These are phyloP conservation scores for Bambusicola thoracicus DNA, from an alignment of 2,113 vertebrate species.

Conservation along the genomic window DNA sequence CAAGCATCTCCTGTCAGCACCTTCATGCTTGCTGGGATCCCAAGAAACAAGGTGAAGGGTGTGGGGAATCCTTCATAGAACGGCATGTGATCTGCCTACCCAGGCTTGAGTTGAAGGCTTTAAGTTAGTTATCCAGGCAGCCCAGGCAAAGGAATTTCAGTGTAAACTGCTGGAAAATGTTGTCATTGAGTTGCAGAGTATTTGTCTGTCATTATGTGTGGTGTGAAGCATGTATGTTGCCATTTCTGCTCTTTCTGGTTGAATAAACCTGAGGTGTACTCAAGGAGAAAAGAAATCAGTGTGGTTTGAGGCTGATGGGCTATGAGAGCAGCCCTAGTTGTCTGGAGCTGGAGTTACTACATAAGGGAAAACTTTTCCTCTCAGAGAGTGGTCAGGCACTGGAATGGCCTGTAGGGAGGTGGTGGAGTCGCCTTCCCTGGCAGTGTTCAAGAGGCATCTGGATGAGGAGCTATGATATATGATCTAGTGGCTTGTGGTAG, in stretches of 20 bases:
- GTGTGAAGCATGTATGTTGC: neutral
- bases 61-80: neutral
- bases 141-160: neutral
- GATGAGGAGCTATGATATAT: too few species aligned
- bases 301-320: neutral
- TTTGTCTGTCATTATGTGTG: neutral
- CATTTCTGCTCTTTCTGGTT: neutral
- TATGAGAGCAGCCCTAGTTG: neutral
- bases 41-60: neutral
- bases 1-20: neutral
- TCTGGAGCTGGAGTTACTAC: neutral
- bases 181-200: neutral
- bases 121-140: neutral
- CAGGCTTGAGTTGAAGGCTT: neutral
- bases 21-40: neutral
- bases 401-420: too few species aligned
- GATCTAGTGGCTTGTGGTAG: too few species aligned
- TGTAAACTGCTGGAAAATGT: neutral
- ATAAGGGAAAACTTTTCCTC: too few species aligned
- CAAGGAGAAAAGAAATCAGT: accelerated
- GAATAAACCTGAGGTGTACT: neutral
- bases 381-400: too few species aligned
- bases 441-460: too few species aligned
- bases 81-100: accelerated
- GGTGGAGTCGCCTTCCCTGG: too few species aligned